Evolutionary conservation across 2,888 invertebrate genomes (phyloP).

Genomic region (Beris chalybata): DNA sequence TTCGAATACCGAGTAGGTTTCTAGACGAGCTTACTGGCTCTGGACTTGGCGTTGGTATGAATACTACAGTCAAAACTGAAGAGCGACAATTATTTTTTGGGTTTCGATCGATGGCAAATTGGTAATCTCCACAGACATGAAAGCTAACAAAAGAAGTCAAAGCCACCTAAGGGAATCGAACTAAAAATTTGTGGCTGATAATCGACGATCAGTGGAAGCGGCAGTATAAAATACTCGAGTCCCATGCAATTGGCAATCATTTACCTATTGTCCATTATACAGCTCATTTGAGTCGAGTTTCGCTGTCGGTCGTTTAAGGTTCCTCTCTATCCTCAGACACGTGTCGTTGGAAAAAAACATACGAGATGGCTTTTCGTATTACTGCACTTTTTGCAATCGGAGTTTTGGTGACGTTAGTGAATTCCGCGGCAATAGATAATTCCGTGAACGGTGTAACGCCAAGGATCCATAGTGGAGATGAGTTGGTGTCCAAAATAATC

Average conservation of each 20-base stretch:
- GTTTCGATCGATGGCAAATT: slow-evolving; percentile 25
- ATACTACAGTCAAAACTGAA: slow-evolving; percentile 13
- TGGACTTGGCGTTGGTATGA: neutral
- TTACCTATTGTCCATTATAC: slow-evolving; percentile 52
- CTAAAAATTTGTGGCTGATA: slow-evolving; percentile 22
- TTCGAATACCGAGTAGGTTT: neutral
- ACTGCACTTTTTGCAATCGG: slow-evolving; percentile 60
- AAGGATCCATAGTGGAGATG: slow-evolving; percentile 66
- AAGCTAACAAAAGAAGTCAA: slow-evolving; percentile 24
- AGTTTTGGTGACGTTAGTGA: slow-evolving; percentile 60
- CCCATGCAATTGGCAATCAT: slow-evolving; percentile 54
- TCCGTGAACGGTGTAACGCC: slow-evolving; percentile 57
- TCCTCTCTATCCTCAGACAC: neutral
- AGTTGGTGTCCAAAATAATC: slow-evolving; percentile 70
- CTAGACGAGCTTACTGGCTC: neutral
- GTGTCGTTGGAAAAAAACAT: slow-evolving; percentile 29
- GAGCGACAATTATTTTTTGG: slow-evolving; percentile 32
- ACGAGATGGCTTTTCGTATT: slow-evolving; percentile 50
- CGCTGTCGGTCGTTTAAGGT: neutral
- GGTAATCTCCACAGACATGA: slow-evolving; percentile 14
- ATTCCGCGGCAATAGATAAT: slow-evolving; percentile 60
- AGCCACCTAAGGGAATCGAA: slow-evolving; percentile 56
- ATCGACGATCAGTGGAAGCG: slow-evolving; percentile 49
- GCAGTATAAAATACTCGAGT: slow-evolving; percentile 57
- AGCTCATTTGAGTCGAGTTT: slow-evolving; percentile 42